Evolutionary conservation across 2,888 invertebrate genomes (phyloP), one percentile per base, ranked within the genome.

Genomic region (Dioctria rufipes): DNA sequence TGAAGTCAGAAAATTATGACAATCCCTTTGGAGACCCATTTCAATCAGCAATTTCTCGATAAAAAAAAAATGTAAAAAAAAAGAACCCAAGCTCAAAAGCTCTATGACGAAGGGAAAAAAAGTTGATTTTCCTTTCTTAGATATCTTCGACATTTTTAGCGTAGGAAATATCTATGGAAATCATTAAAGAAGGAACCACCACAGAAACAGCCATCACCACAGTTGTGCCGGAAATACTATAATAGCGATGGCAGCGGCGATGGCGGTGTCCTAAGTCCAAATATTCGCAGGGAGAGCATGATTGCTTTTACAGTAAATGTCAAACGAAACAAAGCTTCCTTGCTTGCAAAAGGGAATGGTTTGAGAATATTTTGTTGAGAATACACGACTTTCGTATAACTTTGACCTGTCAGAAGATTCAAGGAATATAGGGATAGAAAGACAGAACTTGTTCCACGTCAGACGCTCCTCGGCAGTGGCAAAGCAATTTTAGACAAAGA

Each of bases 271-370:
- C 37, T 67, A 43, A 43, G 11, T 51, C 58, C 51, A 49, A 80
- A 80, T 73, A 80, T 69, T 42, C 71, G 58, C 25, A 40, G 13
- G 11, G 61, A 9, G 71, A 71, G 71, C 80, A 60, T 71, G 80
- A 80, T 80, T 80, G 80, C 80, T 69, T 80, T 60, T 60, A 69
- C 40, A 71, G 80, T 80, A 80, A 71, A 80, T 80, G 80, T 80
- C 80, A 80, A 60, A 80, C 51, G 63, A 80, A 80, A 80, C 67
- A 67, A 80, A 80, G 63, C 43, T 46, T 60, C 25, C 51, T 25
- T 71, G 40, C 77, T 40, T 71, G 54, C 49, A 49, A 25, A 69
- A 69, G 69, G 25, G 25, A 25, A 25, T 25, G 25, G 25, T 25
- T 13, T 13, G 43, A 67, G 58, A 25, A 25, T 25, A 25, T 25